Base-by-base conservation (phyloP, 2,113 vertebrate species). In the Vulpes vulpes region DNA sequence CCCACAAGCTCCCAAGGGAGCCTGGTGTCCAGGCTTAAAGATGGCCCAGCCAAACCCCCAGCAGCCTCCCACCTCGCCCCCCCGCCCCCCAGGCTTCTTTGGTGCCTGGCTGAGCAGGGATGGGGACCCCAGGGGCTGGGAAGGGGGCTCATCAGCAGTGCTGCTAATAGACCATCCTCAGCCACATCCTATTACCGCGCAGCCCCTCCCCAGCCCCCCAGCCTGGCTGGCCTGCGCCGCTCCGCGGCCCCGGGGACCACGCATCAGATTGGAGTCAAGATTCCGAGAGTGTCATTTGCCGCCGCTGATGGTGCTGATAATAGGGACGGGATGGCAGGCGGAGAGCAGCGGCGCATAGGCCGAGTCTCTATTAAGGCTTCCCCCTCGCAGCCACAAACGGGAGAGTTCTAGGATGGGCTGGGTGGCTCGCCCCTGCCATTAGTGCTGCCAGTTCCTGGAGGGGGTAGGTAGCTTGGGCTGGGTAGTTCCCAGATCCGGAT, bases 201-300 rank as follows among this genome's bases (percentile, higher is more conserved):
- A 78, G 67, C 94, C 81, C 97, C 94, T 92, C 89, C 97, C 82
- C 76, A 87, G n/a, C 89, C 97, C 95, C 95, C 91, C 67, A 97
- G 98, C 97, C 83, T 78, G 95, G 96, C 96, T 5, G 20, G 96
- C 90, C 94, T 78, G 94, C 95, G 92, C 96, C 92, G 97, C 83
- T 95, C 93, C 4, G 5, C 19, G 25, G 97, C 97, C 96, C 97
- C 8, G 4, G 98, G 98, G 98, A 98, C 97, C 95, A 97, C 90
- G 97, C 97, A 98, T 98, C 97, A 98, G 97, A 98, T 98, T 98
- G 98, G 97, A 98, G 97, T 98, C 98, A 98, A 98, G 98, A 98
- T 98, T 98, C 97, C 8, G n/a, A 88, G 96, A 98, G 98, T 97
- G 98, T 98, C 98, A 98, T 98, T 98, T 98, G 97, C 97, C 3